Evolutionary conservation across 1,140 invertebrate genomes (phyloP).

Genomic region (Physella acuta): DNA sequence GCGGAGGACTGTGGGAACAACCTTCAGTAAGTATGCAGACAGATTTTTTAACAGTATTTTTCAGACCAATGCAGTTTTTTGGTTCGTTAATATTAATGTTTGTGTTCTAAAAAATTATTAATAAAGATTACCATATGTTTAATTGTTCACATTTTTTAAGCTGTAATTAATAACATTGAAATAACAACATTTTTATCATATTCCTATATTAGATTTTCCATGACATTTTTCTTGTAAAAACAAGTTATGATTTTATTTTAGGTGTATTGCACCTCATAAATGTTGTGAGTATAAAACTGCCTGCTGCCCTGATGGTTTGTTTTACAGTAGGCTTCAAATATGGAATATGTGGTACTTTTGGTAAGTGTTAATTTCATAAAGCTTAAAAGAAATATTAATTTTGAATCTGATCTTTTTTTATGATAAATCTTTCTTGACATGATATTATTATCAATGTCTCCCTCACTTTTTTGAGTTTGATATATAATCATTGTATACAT

Average conservation of each 20-base stretch:
- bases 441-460: no score
- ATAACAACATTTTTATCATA: neutral
- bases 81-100: neutral
- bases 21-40: constrained; percentile 10
- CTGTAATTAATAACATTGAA: no score
- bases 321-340: constrained; percentile 35
- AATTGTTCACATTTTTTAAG: no score
- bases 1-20: constrained; percentile 13
- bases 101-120: neutral
- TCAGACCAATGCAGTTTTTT: neutral
- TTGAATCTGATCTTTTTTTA: no score
- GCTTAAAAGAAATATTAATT: no score
- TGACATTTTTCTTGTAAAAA: no score
- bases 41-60: no score
- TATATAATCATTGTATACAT: no score
- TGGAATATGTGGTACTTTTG: constrained; percentile 58
- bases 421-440: no score
- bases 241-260: constrained; percentile 9
- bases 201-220: neutral
- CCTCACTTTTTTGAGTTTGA: no score
- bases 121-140: no score
- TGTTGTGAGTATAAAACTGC: constrained; percentile 27
- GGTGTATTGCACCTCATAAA: constrained; percentile 31
- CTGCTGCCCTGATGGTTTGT: constrained; percentile 31
- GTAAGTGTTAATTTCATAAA: constrained; percentile 29